Percentiles rank a stretch among this genome's conserved stretches.
Conservation (phyloP, 2,113 vertebrate species). For the Cephalophus harveyi region DNA sequence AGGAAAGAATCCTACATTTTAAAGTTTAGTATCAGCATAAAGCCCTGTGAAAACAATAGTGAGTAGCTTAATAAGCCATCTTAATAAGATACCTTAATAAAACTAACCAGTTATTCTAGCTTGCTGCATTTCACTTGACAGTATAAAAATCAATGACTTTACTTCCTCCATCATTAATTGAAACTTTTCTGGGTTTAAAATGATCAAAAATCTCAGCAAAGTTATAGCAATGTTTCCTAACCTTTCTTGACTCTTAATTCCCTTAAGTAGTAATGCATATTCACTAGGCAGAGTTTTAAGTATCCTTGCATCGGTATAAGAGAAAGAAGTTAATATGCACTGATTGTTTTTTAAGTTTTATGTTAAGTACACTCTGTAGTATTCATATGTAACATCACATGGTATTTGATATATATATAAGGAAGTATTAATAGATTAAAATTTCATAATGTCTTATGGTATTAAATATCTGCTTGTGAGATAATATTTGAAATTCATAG, state of each 20-base stretch:
- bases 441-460: not conserved
- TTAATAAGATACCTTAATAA: conserved; percentile 76
- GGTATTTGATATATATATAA: not conserved
- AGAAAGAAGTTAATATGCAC: conserved; percentile 35
- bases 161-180: conserved; percentile 62
- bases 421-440: conserved; percentile 4
- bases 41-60: conserved; percentile 71
- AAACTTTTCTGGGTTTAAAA: conserved; percentile 70
- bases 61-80: conserved; percentile 71
- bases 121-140: conserved; percentile 54
- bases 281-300: conserved; percentile 27
- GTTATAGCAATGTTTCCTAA: conserved; percentile 13
- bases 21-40: conserved; percentile 73
- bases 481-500: conserved; percentile 41
- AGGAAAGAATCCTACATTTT: conserved; percentile 72
- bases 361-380: conserved; percentile 28
- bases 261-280: conserved; percentile 23
- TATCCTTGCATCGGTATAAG: conserved; percentile 21
- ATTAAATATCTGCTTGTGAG: conserved; percentile 17
- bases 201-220: conserved; percentile 61
- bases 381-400: not conserved
- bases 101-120: conserved; percentile 67
- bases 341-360: conserved; percentile 39
- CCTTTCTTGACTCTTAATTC: conserved; percentile 45
- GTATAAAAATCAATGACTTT: conserved; percentile 60